A percentile compares a stretch with the other conserved stretches of the same genome.
phyloP scores from a whole-genome alignment of 2,113 vertebrate species.

The Psammodynastes pulverulentus region DNA sequence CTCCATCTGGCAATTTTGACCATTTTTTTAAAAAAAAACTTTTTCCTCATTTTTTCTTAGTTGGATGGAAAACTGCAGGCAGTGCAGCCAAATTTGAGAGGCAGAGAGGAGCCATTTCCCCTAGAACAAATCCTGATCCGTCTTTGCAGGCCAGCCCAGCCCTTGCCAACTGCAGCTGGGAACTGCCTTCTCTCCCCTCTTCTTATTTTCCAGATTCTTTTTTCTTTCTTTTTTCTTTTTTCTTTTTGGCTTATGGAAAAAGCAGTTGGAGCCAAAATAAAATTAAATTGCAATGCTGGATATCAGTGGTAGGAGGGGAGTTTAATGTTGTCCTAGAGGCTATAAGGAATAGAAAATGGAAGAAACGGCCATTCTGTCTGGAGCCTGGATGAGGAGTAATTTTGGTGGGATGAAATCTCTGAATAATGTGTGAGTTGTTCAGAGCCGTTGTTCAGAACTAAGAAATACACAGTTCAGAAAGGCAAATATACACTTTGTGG shows the following conservation, averaged over 20 bases:
- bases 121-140: not conserved
- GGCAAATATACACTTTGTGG: not conserved
- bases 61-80: slow-evolving; percentile 15
- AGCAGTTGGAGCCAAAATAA: not conserved
- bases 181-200: not conserved
- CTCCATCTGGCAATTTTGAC: not conserved
- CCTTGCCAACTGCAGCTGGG: not conserved
- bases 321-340: not conserved
- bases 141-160: not conserved
- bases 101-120: slow-evolving; percentile 5
- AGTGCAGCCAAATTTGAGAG: not conserved
- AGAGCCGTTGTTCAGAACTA: not conserved
- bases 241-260: slow-evolving; percentile 17
- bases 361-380: no score
- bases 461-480: not conserved
- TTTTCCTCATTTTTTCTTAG: not conserved
- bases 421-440: not conserved
- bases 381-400: not conserved
- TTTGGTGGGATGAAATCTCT: not conserved
- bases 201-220: not conserved
- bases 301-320: not conserved
- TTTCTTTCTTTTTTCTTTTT: no score
- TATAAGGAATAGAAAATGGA: not conserved
- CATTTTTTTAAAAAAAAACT: not conserved
- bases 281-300: not conserved